Evolutionary conservation across 2,888 invertebrate species (phyloP), one percentile per base, ranked within the genome.

Genomic region (Antitype chi): DNA sequence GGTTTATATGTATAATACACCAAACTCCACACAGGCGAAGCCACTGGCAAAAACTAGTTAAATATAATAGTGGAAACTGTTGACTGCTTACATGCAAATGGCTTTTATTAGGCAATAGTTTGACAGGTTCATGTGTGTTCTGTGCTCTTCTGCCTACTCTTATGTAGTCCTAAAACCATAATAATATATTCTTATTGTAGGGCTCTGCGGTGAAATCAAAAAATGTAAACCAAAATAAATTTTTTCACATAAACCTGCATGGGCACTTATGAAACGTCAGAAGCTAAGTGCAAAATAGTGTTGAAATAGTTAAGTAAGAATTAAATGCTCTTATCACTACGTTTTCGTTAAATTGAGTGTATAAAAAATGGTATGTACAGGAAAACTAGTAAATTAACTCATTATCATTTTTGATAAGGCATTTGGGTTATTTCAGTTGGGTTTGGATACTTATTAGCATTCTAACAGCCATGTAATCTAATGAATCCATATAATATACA

Each of bases 311-410:
- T 13, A n/a, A 38, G 15, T 49, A 20, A 23, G 8, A 23, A 28
- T 74, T 17, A 0, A 32, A 15, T 52, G 20, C 38, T 59, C n/a
- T 28, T 76, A 67, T 76, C 59, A 32, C 11, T n/a, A 49, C 1
- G 15, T 20, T 52, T 38, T 47, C 9, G 49, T 20, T 9, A 20
- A 43, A 55, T 43, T 67, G 15, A 75, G 13, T 59, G 7, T 43
- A 28, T 13, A 20, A 20, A 32, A 6, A 11, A 20, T 9, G 11
- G 4, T 47, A 25, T 3, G 2, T 32, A 25, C 28, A 70, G 62
- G 38, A 77, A 78, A 70, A 71, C 8, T 38, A 3, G 28, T 28
- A 15, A 68, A 25, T 28, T 23, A 76, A 25, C n/a, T n/a, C 20
- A 20, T 49, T 20, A 63, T 71, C 1, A 0, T 25, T 52, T 28